A percentile compares a stretch with the other conserved stretches of the same genome.
Evolutionary conservation across 64 coral and sea anemone genomes (phyloP).

Genomic region (Actinia equina): DNA sequence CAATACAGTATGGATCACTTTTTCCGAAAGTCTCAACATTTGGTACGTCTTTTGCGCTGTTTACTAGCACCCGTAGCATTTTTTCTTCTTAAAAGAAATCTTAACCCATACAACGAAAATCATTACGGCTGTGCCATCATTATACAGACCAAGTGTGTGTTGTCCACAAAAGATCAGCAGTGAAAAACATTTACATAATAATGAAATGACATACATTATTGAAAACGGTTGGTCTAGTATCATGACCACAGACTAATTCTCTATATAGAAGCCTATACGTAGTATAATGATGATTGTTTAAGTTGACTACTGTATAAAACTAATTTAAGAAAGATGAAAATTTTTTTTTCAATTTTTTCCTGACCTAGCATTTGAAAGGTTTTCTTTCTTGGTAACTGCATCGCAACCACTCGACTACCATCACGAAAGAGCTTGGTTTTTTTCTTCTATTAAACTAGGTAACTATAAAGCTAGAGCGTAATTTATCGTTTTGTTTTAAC

Average conservation of each 20-base stretch:
- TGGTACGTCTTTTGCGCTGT: conserved; percentile 78
- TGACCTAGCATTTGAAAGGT: neutral
- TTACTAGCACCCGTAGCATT: conserved; percentile 87
- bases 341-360: neutral
- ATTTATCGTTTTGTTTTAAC: neutral
- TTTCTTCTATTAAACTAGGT: too few species aligned
- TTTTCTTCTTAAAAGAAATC: conserved; percentile 22
- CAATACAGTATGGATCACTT: conserved; percentile 85
- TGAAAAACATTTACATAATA: conserved; percentile 4
- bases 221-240: neutral
- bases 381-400: neutral
- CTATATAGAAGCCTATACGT: neutral
- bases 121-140: conserved; percentile 9
- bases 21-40: conserved; percentile 96
- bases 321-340: too few species aligned
- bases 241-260: neutral
- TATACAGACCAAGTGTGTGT: neutral
- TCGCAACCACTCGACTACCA: neutral
- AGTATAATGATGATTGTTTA: neutral
- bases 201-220: neutral
- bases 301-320: neutral
- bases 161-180: conserved; percentile 18
- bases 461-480: too few species aligned
- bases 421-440: too few species aligned
- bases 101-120: neutral